Conservation (phyloP, 2,797 vertebrate species). For the Hephaestus fuliginosus region DNA sequence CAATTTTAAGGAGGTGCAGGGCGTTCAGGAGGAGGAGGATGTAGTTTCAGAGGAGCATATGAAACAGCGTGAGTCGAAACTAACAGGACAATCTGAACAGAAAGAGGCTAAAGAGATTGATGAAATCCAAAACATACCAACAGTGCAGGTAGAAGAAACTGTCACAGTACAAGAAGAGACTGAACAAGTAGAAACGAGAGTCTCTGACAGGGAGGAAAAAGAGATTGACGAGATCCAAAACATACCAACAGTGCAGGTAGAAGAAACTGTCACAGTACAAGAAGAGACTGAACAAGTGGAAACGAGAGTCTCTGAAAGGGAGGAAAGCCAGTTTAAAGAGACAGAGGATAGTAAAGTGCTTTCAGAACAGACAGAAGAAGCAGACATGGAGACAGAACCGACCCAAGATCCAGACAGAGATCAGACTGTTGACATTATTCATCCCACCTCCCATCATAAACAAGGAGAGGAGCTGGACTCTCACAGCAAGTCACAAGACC, state of each 20-base stretch:
- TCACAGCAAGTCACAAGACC: constrained; percentile 7
- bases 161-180: constrained; percentile 11
- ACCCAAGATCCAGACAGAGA: constrained; percentile 1
- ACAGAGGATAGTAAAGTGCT: constrained; percentile 17
- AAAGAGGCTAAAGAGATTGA: constrained; percentile 22
- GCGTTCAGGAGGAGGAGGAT: constrained; percentile 69
- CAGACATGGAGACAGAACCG: constrained; percentile 10
- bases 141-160: constrained; percentile 10
- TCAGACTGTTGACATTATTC: constrained; percentile 30
- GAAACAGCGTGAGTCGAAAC: constrained; percentile 20
- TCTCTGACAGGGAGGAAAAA: constrained; percentile 27
- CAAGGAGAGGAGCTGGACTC: constrained; percentile 20
- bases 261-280: constrained; percentile 16
- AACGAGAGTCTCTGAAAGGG: constrained; percentile 17
- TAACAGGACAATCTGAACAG: constrained; percentile 35
- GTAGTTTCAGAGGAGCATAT: constrained; percentile 43
- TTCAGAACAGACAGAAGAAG: constrained; percentile 33
- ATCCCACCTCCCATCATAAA: not conserved
- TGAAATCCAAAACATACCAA: constrained; percentile 14
- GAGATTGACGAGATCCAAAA: constrained; percentile 11
- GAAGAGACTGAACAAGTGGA: constrained; percentile 36
- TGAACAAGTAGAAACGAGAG: constrained; percentile 28
- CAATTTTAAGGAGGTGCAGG: constrained; percentile 51
- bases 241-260: not conserved
- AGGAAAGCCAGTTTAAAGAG: constrained; percentile 26